Percentiles rank a stretch among this genome's conserved stretches.
phyloP scores from a whole-genome alignment of 2,113 vertebrate species.

The Pteruthius melanotis region DNA sequence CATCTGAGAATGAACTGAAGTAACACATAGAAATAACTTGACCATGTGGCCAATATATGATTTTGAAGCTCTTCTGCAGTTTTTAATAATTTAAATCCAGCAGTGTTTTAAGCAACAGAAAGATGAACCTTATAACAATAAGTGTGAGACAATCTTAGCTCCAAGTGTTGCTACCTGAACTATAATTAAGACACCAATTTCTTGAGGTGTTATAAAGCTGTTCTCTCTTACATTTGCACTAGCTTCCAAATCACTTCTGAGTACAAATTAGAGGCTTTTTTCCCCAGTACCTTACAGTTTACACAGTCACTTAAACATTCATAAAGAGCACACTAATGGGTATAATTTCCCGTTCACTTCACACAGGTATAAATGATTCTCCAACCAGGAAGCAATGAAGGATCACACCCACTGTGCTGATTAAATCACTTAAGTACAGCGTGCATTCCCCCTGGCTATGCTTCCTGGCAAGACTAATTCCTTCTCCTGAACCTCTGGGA shows the following conservation, averaged over 20 bases:
- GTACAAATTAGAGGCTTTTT: neutral
- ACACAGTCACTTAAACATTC: slow-evolving; percentile 43
- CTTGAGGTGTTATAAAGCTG: neutral
- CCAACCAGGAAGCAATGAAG: neutral
- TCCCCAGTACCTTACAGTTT: neutral
- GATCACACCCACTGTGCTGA: slow-evolving; percentile 30
- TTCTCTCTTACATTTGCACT: neutral
- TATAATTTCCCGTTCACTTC: neutral
- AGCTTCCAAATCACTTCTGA: neutral
- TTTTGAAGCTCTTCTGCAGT: neutral
- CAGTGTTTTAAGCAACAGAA: neutral
- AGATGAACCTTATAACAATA: neutral
- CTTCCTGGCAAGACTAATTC: slow-evolving; percentile 10
- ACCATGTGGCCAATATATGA: neutral
- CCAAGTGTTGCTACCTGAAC: neutral
- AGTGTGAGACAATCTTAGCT: neutral
- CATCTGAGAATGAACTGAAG: neutral
- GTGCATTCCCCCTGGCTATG: neutral
- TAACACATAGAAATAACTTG: neutral
- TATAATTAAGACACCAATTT: neutral
- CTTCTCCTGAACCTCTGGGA: slow-evolving; percentile 16
- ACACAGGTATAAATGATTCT: slow-evolving; percentile 11
- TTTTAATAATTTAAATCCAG: neutral
- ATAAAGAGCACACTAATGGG: slow-evolving; percentile 3
- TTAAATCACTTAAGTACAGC: neutral